Conservation (phyloP, 2,888 invertebrate species). For the Ormyrus nitidulus region DNA sequence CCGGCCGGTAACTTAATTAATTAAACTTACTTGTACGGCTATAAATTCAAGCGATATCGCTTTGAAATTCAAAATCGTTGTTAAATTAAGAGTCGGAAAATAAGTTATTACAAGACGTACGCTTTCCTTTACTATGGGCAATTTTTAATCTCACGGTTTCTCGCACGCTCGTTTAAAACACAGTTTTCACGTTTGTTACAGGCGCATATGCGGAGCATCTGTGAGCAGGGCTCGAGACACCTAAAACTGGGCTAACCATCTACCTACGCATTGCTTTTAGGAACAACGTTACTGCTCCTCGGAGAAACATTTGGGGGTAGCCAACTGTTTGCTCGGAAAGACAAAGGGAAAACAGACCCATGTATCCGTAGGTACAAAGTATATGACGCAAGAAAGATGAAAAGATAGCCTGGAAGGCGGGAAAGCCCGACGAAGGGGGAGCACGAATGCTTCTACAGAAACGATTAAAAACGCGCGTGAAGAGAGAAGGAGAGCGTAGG, state of each 20-base stretch:
- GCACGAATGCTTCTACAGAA: conserved; percentile 19
- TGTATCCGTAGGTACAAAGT: not conserved
- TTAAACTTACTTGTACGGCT: not conserved
- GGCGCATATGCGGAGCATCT: conserved; percentile 4
- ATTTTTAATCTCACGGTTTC: no score
- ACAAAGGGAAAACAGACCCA: conserved; percentile 19
- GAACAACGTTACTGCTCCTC: not conserved
- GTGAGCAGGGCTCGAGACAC: conserved; percentile 1
- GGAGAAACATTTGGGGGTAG: not conserved
- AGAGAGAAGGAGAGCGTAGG: not conserved
- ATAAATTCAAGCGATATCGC: conserved; percentile 6
- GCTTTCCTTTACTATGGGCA: no score
- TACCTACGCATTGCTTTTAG: not conserved
- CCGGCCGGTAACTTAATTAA: not conserved
- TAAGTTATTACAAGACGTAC: not conserved
- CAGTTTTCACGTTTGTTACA: conserved; percentile 5
- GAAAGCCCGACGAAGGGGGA: not conserved
- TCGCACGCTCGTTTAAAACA: not conserved
- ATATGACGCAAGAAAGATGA: not conserved
- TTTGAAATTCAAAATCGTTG: not conserved
- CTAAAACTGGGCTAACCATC: not conserved
- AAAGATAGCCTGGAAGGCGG: conserved; percentile 6
- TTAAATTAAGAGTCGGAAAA: not conserved
- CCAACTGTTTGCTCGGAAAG: conserved; percentile 32
- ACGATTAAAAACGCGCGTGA: conserved; percentile 18